A percentile compares a stretch with the other conserved stretches of the same genome.
These are phyloP conservation scores for Lamellibrachia luymesi DNA, from an alignment of 1,140 invertebrate genomes.

Conservation along the genomic window DNA sequence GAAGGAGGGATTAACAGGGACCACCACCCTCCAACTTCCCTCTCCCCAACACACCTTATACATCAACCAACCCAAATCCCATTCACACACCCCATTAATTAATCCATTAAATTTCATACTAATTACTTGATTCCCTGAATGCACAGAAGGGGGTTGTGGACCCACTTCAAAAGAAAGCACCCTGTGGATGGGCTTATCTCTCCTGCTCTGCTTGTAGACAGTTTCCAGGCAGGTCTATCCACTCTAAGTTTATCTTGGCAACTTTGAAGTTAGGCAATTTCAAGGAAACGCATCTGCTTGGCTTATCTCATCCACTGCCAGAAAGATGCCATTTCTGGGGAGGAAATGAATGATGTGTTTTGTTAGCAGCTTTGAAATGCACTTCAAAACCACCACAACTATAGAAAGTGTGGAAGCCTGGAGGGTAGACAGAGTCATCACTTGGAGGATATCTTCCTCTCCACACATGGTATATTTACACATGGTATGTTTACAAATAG, in stretches of 20 bases:
- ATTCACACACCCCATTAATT: not conserved
- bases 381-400: not conserved
- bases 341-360: not conserved
- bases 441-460: too few species aligned
- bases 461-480: too few species aligned
- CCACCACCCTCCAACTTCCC: not conserved
- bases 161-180: not conserved
- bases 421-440: not conserved
- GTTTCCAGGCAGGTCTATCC: not conserved
- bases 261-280: not conserved
- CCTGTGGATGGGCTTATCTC: not conserved
- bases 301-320: not conserved
- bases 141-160: not conserved
- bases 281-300: not conserved
- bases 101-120: not conserved
- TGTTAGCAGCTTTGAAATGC: not conserved
- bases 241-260: not conserved
- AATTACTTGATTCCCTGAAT: not conserved
- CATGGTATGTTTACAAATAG: too few species aligned
- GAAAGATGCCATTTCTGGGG: not conserved
- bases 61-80: not conserved
- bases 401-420: not conserved
- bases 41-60: not conserved
- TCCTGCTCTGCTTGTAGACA: not conserved
- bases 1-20: not conserved